These are phyloP conservation scores for Strigamia transsilvanica DNA, from an alignment of 2,888 invertebrate genomes.

Conservation along the genomic window DNA sequence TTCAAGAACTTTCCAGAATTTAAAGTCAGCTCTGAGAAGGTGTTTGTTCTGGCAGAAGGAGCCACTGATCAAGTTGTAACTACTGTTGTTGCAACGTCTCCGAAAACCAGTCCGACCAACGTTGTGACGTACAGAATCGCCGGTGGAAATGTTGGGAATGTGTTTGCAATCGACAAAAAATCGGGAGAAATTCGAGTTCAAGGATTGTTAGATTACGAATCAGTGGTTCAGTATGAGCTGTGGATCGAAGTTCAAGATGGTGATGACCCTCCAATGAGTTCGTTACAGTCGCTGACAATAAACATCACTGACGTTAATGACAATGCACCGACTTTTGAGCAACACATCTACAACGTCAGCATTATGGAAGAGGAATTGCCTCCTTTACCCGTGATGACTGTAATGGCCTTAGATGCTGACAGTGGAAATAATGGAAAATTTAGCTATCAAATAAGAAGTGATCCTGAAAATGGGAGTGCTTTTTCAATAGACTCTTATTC, in stretches of 20 bases:
- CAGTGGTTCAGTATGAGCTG: conserved; percentile 82
- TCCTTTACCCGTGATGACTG: conserved; percentile 77
- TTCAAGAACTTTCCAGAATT: conserved; percentile 83
- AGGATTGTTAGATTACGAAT: conserved; percentile 85
- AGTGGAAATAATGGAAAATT: conserved; percentile 87
- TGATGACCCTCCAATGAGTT: conserved; percentile 80
- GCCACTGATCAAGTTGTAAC: conserved; percentile 70
- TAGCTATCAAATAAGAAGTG: conserved; percentile 72
- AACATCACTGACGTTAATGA: conserved; percentile 93
- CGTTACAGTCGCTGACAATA: conserved; percentile 80
- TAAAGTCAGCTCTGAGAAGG: conserved; percentile 64
- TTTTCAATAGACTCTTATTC: conserved; percentile 83
- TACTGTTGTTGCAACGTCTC: conserved; percentile 79
- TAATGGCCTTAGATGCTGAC: conserved; percentile 84
- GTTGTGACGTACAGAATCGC: conserved; percentile 83
- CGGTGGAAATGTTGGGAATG: conserved; percentile 91
- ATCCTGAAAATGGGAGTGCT: conserved; percentile 76
- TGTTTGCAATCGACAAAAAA: conserved; percentile 79
- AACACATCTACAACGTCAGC: conserved; percentile 81
- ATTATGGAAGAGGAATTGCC: conserved; percentile 81
- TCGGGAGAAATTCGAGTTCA: conserved; percentile 84
- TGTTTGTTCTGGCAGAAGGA: conserved; percentile 18
- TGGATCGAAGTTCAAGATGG: conserved; percentile 92
- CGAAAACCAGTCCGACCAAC: conserved; percentile 77
- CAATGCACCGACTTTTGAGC: conserved; percentile 85